These are phyloP conservation scores for Pangasianodon gigas DNA, from an alignment of 2,113 vertebrate genomes.

Conservation along the genomic window DNA sequence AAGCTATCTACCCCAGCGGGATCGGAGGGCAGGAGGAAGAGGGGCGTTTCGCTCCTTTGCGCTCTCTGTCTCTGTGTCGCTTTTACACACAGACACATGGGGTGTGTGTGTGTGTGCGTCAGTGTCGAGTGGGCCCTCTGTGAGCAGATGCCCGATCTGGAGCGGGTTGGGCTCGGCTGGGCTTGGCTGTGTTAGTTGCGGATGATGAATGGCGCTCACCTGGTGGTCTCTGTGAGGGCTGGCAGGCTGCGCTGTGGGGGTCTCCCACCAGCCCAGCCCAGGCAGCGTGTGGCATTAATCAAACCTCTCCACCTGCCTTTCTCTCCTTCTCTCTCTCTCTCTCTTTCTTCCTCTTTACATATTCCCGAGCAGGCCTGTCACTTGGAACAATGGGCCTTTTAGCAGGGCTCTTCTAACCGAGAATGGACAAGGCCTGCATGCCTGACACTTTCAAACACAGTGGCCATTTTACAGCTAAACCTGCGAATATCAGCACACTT, in stretches of 20 bases:
- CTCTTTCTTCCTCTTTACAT: slow-evolving; percentile 43
- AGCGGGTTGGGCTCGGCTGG: slow-evolving; percentile 39
- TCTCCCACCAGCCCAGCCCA: slow-evolving; percentile 58
- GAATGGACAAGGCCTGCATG: slow-evolving; percentile 28
- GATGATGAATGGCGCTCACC: slow-evolving; percentile 64
- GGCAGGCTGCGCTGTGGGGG: slow-evolving; percentile 53
- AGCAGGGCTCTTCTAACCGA: slow-evolving; percentile 24
- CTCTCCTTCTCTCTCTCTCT: slow-evolving; percentile 33
- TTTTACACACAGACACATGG: slow-evolving; percentile 8
- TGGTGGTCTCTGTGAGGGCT: slow-evolving; percentile 61
- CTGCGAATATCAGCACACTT: slow-evolving; percentile 41
- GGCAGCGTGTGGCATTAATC: slow-evolving; percentile 70
- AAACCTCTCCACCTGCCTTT: slow-evolving; percentile 69
- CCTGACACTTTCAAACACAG: slow-evolving; percentile 37
- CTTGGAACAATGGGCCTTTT: slow-evolving; percentile 52
- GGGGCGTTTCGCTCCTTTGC: neutral
- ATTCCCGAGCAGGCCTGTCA: slow-evolving; percentile 50
- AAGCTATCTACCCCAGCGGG: slow-evolving; percentile 37
- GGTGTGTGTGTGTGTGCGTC: neutral
- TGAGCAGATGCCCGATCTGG: slow-evolving; percentile 51
- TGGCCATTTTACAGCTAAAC: slow-evolving; percentile 48
- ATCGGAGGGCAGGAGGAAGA: slow-evolving; percentile 20
- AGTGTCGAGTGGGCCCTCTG: slow-evolving; percentile 33
- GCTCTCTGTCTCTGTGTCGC: neutral
- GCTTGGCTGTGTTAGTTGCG: slow-evolving; percentile 44